Percentiles rank a stretch among this genome's conserved stretches.
Evolutionary conservation across 2,113 vertebrate species (phyloP).

Genomic region (Maccullochella peelii): DNA sequence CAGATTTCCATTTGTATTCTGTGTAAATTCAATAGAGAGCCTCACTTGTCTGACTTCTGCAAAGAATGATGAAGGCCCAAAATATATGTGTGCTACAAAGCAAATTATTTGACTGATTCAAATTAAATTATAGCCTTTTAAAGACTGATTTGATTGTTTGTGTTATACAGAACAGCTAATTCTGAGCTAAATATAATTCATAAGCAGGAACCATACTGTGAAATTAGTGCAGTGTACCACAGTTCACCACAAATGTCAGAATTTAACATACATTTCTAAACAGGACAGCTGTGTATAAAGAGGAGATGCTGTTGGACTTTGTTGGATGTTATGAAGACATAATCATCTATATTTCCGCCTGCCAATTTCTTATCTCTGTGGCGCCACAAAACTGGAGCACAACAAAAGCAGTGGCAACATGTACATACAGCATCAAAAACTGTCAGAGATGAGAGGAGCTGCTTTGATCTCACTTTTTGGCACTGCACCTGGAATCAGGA

Average conservation of each 20-base stretch:
- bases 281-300: conserved; percentile 3
- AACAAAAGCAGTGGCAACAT: conserved; percentile 62
- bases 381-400: conserved; percentile 63
- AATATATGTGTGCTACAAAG: not conserved
- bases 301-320: conserved; percentile 23
- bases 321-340: conserved; percentile 32
- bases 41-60: not conserved
- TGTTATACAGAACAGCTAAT: not conserved
- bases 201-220: not conserved
- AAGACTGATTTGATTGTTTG: conserved; percentile 28
- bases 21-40: conserved; percentile 7
- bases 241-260: conserved; percentile 1
- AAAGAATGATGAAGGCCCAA: not conserved
- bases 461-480: conserved; percentile 72
- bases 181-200: not conserved
- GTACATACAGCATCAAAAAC: conserved; percentile 67
- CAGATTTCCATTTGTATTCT: conserved; percentile 5
- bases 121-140: conserved; percentile 19
- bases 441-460: conserved; percentile 54
- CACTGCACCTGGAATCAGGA: conserved; percentile 52
- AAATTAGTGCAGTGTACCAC: conserved; percentile 20
- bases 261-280: not conserved
- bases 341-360: conserved; percentile 43
- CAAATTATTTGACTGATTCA: conserved; percentile 8
- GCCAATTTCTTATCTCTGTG: conserved; percentile 65